A percentile compares a stretch with the other conserved stretches of the same genome.
Evolutionary conservation across 2,797 vertebrate species (phyloP).

Genomic region (Myotis planiceps): DNA sequence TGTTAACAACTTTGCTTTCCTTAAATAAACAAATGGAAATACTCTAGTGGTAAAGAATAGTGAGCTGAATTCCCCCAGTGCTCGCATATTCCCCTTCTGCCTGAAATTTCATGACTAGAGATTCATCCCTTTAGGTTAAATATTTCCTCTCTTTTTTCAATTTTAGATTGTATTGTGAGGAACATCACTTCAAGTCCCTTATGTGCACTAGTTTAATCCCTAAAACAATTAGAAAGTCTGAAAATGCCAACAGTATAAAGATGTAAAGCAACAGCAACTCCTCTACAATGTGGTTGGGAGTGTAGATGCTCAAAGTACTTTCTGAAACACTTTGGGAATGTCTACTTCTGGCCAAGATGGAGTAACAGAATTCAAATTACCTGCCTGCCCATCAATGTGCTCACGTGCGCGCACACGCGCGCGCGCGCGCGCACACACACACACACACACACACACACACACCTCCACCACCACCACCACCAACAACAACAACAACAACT

Average conservation of each 20-base stretch:
- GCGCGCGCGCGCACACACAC: fast-evolving
- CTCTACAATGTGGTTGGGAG: background rate
- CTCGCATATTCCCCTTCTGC: background rate
- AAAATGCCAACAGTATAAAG: background rate
- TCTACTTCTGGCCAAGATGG: background rate
- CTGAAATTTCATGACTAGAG: background rate
- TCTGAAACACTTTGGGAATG: background rate
- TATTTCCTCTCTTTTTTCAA: background rate
- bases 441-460: too few species aligned
- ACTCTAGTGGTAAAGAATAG: background rate
- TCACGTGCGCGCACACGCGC: too few species aligned
- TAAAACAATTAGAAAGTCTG: constrained; percentile 2
- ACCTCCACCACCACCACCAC: too few species aligned
- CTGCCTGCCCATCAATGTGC: background rate
- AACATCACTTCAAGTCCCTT: background rate
- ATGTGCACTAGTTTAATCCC: background rate
- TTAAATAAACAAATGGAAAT: constrained; percentile 42
- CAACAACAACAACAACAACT: too few species aligned
- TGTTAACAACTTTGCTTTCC: constrained; percentile 8
- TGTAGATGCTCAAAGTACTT: background rate
- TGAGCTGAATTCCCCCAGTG: background rate
- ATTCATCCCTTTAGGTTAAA: constrained; percentile 14
- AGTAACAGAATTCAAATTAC: background rate
- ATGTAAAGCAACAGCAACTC: background rate
- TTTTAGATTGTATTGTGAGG: background rate